Evolutionary conservation across 1,140 invertebrate genomes (phyloP).

Genomic region (Chrysomallon squamiferum): DNA sequence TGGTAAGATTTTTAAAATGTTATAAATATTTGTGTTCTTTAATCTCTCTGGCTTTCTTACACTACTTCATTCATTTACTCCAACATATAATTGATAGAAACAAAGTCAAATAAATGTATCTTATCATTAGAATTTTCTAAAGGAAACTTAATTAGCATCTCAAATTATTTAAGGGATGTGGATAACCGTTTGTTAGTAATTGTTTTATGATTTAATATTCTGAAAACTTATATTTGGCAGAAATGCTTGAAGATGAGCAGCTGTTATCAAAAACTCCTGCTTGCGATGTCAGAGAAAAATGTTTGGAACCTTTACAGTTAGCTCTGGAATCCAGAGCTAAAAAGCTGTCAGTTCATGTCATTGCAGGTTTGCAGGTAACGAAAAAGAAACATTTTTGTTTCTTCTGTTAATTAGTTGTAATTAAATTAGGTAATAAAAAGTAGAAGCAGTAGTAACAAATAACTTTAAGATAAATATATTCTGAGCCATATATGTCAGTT

Average conservation of each 20-base stretch:
- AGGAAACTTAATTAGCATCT: no score
- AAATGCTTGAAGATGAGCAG: constrained; percentile 78
- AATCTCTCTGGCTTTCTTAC: neutral
- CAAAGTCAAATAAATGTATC: no score
- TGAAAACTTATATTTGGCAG: no score
- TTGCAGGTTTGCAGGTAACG: constrained; percentile 74
- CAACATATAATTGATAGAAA: neutral
- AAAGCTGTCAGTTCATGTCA: constrained; percentile 80
- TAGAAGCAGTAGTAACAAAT: neutral
- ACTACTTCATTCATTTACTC: neutral
- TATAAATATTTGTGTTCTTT: neutral
- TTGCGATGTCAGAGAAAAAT: constrained; percentile 79
- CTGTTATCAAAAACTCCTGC: constrained; percentile 79
- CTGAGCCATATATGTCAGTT: constrained; percentile 72
- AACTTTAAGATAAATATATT: neutral
- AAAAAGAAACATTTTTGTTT: neutral
- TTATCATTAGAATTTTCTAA: no score
- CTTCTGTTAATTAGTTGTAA: neutral
- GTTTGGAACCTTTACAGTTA: constrained; percentile 81
- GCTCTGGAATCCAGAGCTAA: constrained; percentile 86
- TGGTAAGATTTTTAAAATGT: constrained; percentile 46
- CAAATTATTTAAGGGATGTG: no score
- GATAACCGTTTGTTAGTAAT: no score
- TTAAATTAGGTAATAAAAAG: neutral
- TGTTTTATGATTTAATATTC: no score